Evolutionary conservation across 1,140 invertebrate species (phyloP), one percentile per base, ranked within the genome.

Genomic region (Acromyrmex heyeri): DNA sequence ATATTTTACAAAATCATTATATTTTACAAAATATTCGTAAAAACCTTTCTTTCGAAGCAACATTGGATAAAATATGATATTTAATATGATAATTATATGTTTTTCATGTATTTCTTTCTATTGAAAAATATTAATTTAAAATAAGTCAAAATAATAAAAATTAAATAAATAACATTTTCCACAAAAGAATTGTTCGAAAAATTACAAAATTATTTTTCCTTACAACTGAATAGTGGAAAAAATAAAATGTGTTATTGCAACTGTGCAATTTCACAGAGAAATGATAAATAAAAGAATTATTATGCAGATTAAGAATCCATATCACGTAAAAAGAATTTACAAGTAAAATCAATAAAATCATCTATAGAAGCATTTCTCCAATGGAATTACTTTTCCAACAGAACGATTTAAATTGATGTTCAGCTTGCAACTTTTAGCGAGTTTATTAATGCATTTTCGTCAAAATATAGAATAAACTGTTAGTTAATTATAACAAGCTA

Each of bases 401-500:
- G 2, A 55, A 3, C 14, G 10, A 3, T 10, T 69, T 57, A 81
- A 69, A 81, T 59, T 44, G 57, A 48, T 70, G 16, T 57, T 57
- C n/a, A n/a, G 44, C 27, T 44, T 70, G 34, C 10, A 14, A 1
- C 34, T 21, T 81, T 67, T 18, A 24, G 77, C 16, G 14, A 27
- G 16, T 38, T 61, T 57, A 55, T 27, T 44, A 21, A 69, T 69
- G 30, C 16, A 3, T 69, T 81, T 70, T 69, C 61, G 21, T 18
- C 7, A 2, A 81, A 57, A 70, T 38, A 21, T 5, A 38, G 64
- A 12, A 27, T 61, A 62, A 48, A 24, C 8, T 34, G 2, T 12
- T 61, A 55, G 50, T 89, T 88, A 89, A 89, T 79, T 85, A 79
- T 62, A 30, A 34, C 50, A 7, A 4, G 30, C 53, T 88, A 88